Evolutionary conservation across 2,888 invertebrate species (phyloP).

Genomic region (Pyrgus malvae): DNA sequence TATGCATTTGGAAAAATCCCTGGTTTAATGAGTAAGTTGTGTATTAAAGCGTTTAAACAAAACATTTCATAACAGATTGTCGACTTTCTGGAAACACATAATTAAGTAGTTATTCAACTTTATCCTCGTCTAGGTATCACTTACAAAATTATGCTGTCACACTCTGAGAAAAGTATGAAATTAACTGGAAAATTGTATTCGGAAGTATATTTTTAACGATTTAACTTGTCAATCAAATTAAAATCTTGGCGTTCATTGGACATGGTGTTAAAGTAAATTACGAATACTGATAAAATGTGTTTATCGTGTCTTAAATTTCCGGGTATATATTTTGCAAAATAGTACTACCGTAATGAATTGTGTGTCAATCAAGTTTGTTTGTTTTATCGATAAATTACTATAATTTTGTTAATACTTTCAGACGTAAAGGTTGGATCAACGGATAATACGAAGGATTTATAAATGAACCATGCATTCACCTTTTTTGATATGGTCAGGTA

Average conservation of each 20-base stretch:
- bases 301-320: background rate
- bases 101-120: slow-evolving; percentile 33
- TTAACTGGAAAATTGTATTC: background rate
- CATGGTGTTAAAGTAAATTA: background rate
- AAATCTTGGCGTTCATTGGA: background rate
- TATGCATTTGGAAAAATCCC: too few relatives aligned
- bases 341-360: background rate
- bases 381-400: slow-evolving; percentile 3
- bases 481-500: too few relatives aligned
- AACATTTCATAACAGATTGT: background rate
- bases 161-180: background rate
- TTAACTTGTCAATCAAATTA: too few relatives aligned
- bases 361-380: background rate
- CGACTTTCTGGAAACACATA: background rate
- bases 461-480: too few relatives aligned
- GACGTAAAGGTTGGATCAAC: background rate
- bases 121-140: slow-evolving; percentile 32
- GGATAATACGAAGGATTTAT: background rate
- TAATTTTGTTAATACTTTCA: background rate
- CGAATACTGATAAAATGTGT: too few relatives aligned
- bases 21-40: background rate
- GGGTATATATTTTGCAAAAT: background rate
- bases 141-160: slow-evolving; percentile 39
- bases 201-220: too few relatives aligned
- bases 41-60: too few relatives aligned